Conservation (phyloP, 2,797 vertebrate species). For the Galagoides demidoff region DNA sequence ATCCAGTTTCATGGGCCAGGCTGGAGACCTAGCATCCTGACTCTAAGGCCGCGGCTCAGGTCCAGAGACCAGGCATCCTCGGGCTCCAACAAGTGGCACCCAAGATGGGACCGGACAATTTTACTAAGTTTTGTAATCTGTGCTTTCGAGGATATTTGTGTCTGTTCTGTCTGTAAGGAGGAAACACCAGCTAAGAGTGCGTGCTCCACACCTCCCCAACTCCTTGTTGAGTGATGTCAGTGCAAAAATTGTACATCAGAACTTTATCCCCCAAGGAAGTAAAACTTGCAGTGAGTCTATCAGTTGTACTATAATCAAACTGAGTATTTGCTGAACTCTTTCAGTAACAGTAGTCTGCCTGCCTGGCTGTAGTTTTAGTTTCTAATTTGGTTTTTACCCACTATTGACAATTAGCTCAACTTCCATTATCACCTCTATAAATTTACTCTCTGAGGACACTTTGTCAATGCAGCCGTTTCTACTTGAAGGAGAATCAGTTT, state of each 20-base stretch:
- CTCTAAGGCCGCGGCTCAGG: too few species aligned
- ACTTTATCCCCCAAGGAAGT: not conserved
- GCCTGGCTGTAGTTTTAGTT: not conserved
- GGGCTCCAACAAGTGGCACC: too few species aligned
- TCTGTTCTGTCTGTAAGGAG: not conserved
- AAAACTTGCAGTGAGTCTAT: not conserved
- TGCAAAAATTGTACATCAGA: not conserved
- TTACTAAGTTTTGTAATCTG: not conserved
- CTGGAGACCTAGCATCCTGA: too few species aligned
- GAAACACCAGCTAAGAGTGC: fast-evolving
- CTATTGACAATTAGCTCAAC: not conserved
- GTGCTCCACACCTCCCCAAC: not conserved
- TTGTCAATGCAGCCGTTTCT: not conserved
- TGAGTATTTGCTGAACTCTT: not conserved
- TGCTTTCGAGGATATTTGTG: not conserved
- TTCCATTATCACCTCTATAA: not conserved
- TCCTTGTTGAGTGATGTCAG: not conserved
- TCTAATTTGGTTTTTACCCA: not conserved
- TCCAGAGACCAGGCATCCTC: too few species aligned
- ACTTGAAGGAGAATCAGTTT: not conserved
- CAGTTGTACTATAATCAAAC: not conserved
- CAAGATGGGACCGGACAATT: too few species aligned
- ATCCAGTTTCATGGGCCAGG: too few species aligned
- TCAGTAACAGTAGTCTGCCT: not conserved
- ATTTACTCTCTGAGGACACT: not conserved